Percentiles rank a stretch among this genome's conserved stretches.
Conservation (phyloP, 2,797 vertebrate genomes). For the Leptatherina wallacei region DNA sequence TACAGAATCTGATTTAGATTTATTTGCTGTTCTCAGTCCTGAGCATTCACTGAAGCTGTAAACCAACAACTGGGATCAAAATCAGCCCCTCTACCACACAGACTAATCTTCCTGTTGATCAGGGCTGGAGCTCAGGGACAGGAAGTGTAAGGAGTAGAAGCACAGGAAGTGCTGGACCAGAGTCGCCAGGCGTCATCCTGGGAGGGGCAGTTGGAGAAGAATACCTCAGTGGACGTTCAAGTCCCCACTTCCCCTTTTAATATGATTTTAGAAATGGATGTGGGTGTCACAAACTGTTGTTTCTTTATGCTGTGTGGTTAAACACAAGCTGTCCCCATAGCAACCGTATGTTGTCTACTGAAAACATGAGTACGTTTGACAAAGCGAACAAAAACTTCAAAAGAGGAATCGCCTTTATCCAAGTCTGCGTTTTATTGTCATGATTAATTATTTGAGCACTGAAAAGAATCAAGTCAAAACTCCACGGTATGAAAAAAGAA, state of each 20-base stretch:
- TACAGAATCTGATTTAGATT: not conserved
- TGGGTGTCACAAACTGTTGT: constrained; percentile 6
- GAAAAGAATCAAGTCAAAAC: not conserved
- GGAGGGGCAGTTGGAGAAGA: constrained; percentile 56
- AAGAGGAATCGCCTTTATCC: constrained; percentile 22
- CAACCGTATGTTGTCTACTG: constrained; percentile 5
- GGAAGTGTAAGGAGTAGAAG: constrained; percentile 78
- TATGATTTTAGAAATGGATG: constrained; percentile 25
- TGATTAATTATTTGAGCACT: not conserved
- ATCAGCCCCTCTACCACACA: constrained; percentile 2
- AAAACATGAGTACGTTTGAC: not conserved
- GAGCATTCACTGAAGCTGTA: not conserved
- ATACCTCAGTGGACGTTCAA: constrained; percentile 21
- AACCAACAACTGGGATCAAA: constrained; percentile 6
- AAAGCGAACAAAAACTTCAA: not conserved
- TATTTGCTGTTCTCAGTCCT: not conserved
- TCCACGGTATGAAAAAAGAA: not conserved
- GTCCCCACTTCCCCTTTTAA: constrained; percentile 50
- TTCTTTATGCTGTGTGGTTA: constrained; percentile 8
- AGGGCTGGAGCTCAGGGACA: constrained; percentile 67
- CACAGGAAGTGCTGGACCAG: constrained; percentile 73
- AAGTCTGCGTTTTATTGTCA: not conserved
- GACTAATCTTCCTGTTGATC: constrained; percentile 80
- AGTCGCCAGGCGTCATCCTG: constrained; percentile 76
- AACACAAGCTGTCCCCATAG: constrained; percentile 21